A percentile compares a stretch with the other conserved stretches of the same genome.
phyloP scores from a whole-genome alignment of 2,888 invertebrate species.

The Laothoe populi region DNA sequence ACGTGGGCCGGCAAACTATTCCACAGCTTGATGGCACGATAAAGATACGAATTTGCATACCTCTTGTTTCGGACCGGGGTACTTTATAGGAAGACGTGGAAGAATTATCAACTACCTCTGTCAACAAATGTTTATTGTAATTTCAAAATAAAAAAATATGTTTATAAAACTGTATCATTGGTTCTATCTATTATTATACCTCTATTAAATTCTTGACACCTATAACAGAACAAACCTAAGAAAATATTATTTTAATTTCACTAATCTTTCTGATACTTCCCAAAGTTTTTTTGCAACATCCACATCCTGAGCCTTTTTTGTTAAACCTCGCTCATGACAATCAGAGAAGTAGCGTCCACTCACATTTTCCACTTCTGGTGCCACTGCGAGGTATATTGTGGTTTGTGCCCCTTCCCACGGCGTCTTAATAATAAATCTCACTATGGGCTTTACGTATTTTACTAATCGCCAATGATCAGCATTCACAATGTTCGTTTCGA shows the following conservation, averaged over 20 bases:
- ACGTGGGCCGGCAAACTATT: too few relatives aligned
- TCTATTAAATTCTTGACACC: too few relatives aligned
- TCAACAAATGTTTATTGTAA: too few relatives aligned
- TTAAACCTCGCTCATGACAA: constrained; percentile 67
- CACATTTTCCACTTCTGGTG: constrained; percentile 80
- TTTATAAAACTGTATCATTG: too few relatives aligned
- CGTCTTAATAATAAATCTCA: constrained; percentile 48
- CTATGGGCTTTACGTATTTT: constrained; percentile 65
- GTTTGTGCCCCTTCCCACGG: constrained; percentile 77
- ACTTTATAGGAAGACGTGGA: too few relatives aligned
- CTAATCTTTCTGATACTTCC: constrained; percentile 78
- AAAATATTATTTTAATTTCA: constrained; percentile 47
- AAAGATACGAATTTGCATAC: too few relatives aligned
- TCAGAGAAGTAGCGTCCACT: constrained; percentile 87
- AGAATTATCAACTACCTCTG: too few relatives aligned
- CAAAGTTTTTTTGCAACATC: constrained; percentile 85
- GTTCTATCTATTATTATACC: too few relatives aligned
- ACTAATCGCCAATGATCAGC: constrained; percentile 52
- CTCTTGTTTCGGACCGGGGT: too few relatives aligned
- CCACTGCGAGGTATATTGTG: constrained; percentile 80
- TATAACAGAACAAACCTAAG: too few relatives aligned
- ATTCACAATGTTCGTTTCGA: constrained; percentile 87
- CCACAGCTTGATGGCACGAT: too few relatives aligned
- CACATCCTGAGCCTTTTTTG: constrained; percentile 74
- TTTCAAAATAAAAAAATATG: too few relatives aligned